Conservation (phyloP, 2,797 vertebrate genomes). For the Rachycentron canadum region DNA sequence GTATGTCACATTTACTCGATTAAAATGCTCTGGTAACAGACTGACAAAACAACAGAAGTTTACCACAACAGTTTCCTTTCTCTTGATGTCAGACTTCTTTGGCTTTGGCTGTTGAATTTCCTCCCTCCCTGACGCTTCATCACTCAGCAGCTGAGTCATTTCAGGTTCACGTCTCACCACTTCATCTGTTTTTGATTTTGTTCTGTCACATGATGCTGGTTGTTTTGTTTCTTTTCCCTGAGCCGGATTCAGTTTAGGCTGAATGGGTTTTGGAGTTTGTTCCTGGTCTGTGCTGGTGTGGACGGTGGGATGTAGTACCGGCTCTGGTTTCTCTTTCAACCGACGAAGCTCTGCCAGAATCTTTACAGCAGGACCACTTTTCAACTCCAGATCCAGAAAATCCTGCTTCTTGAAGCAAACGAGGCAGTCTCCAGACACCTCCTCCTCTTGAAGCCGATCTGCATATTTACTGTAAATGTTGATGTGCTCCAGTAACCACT, state of each 20-base stretch:
- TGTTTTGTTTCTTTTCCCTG: neutral
- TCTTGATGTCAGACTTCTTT: neutral
- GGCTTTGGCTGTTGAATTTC: neutral
- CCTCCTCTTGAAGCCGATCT: conserved; percentile 34
- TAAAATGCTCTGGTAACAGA: neutral
- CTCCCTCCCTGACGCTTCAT: neutral
- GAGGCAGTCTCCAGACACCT: conserved; percentile 66
- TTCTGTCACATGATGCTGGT: neutral
- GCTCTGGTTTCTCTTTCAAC: conserved; percentile 25
- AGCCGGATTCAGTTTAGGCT: neutral
- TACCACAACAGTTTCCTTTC: conserved; percentile 6
- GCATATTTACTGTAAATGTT: conserved; percentile 28
- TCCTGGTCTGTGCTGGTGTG: neutral
- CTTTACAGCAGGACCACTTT: conserved; percentile 59
- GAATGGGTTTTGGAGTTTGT: neutral
- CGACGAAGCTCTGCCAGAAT: conserved; percentile 35
- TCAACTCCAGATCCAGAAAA: conserved; percentile 53
- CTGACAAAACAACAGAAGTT: neutral
- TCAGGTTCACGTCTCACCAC: neutral
- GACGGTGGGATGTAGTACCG: conserved; percentile 13
- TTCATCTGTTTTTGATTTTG: neutral
- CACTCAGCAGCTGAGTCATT: neutral
- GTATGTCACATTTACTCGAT: no score
- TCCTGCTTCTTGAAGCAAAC: conserved; percentile 68
- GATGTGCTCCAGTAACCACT: conserved; percentile 46